Base-by-base conservation (phyloP, 1,140 invertebrate genomes). In the Tenebrio molitor region DNA sequence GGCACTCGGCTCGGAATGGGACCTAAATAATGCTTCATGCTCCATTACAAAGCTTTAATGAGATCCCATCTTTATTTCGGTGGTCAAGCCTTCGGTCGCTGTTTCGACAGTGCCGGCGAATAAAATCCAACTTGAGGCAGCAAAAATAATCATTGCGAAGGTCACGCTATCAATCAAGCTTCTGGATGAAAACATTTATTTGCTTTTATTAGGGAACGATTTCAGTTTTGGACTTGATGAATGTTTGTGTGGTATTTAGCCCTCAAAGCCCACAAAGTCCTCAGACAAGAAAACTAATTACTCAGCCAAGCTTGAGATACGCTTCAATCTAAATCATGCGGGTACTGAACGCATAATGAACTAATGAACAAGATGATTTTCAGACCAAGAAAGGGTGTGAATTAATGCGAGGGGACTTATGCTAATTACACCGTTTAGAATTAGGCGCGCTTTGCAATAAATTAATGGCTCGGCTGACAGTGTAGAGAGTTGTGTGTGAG, bases 21-120 rank as follows among this genome's bases (percentile, higher is more conserved):
- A 58, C 21, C 50, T 25, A 58, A 58, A 58, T 58, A 58, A 58
- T 58, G 50, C 23, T 58, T 14, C 50, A 58, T 58, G 50, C 50
- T 58, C 50, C 50, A 58, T 58, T 58, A 58, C 50, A 58, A 58
- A 58, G 50, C 50, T 58, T 58, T 58, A 58, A 58, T 58, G 21
- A 58, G 50, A 58, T 58, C 50, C 23, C 50, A 25, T 58, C 50
- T 58, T 58, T 58, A 58, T 58, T 39, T 58, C 12, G 50, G 21
- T 29, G 50, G 50, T 58, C 50, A 58, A 2, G 12, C n/a, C n/a
- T 39, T 29, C 2, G 4, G 12, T 39, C 5, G 6, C 5, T 39
- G 36, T 12, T 39, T 5, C 36, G n/a, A 39, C 5, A 39, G 2
- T 39, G n/a, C 12, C 12, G 36, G 2, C n/a, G 6, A 15, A 58